Evolutionary conservation across 2,797 vertebrate genomes (phyloP).

Genomic region (Sebastes vulpes): DNA sequence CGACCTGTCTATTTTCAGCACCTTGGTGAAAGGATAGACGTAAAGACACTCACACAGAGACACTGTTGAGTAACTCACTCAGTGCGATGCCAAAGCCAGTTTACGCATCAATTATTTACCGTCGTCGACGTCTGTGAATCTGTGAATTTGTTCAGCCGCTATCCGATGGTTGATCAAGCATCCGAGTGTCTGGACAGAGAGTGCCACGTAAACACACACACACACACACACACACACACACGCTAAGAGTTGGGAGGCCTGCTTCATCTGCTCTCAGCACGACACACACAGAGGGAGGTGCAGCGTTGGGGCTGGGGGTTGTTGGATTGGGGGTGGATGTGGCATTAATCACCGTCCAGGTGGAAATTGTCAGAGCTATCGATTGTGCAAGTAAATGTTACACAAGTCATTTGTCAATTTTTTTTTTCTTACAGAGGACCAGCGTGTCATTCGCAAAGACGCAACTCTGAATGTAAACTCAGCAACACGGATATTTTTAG

Average conservation of each 20-base stretch:
- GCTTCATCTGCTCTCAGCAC: constrained; percentile 83
- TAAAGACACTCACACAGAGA: constrained; percentile 47
- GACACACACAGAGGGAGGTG: constrained; percentile 82
- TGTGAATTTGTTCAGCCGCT: constrained; percentile 54
- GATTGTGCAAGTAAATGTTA: constrained; percentile 97
- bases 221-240: neutral
- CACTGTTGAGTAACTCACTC: constrained; percentile 45
- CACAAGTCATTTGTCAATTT: constrained; percentile 92
- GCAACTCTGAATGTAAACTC: constrained; percentile 62
- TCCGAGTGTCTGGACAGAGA: constrained; percentile 38
- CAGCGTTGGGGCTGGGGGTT: constrained; percentile 65
- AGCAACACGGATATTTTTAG: constrained; percentile 15
- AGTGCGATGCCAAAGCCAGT: constrained; percentile 38
- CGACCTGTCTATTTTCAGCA: constrained; percentile 81
- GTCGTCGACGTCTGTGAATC: constrained; percentile 21
- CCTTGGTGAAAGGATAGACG: constrained; percentile 50
- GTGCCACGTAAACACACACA: constrained; percentile 11
- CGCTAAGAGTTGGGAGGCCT: constrained; percentile 48
- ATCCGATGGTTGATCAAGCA: constrained; percentile 44
- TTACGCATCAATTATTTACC: constrained; percentile 58
- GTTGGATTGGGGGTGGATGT: constrained; percentile 79
- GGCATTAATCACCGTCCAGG: constrained; percentile 94
- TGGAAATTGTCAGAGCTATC: constrained; percentile 94
- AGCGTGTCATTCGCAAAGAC: constrained; percentile 82
- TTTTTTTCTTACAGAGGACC: constrained; percentile 77